Evolutionary conservation across 1,140 invertebrate species (phyloP), one percentile per base, ranked within the genome.

Genomic region (Halictus rubicundus): DNA sequence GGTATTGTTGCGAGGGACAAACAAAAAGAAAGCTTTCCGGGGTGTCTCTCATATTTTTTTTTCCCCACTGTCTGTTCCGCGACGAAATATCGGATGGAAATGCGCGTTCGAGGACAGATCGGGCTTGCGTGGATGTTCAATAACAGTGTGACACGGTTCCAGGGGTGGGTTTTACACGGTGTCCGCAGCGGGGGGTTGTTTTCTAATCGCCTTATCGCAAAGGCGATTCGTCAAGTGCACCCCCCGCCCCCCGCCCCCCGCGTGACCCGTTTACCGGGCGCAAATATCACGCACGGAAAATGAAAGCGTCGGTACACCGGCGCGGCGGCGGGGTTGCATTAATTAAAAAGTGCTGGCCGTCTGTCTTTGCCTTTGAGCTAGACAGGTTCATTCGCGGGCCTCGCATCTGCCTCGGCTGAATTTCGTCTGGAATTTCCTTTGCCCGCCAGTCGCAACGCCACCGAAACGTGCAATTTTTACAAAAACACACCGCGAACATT

Each of bases 131-230:
- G 3, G 60, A 39, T 52, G 42, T 19, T 61, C 66, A n/a, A 46
- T 52, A 70, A 46, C 39, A 10, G 8, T 42, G 59, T 42, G 68
- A 78, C 27, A 57, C 68, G 49, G 57, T 64, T 64, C 54, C 42
- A 39, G 52, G 46, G 25, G 42, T 27, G 60, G 49, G 49, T 16
- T 52, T 32, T 19, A 54, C 39, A 32, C 12, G 16, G 23, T 42
- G 39, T 25, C 23, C n/a, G 46, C 52, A 5, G 32, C 14, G 37
- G 59, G 37, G 19, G 49, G 49, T 6, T 14, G 25, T 46, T 32
- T 61, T 72, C 46, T 79, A 79, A 79, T 79, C 77, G 70, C 39
- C 61, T 74, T 73, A 73, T 39, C 52, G 69, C 6, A 60, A 49
- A 64, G 70, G 63, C 27, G 70, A 74, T 79, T 66, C 70, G 37